These are phyloP conservation scores for Planococcus citri DNA, from an alignment of 1,140 invertebrate species.

Conservation along the genomic window DNA sequence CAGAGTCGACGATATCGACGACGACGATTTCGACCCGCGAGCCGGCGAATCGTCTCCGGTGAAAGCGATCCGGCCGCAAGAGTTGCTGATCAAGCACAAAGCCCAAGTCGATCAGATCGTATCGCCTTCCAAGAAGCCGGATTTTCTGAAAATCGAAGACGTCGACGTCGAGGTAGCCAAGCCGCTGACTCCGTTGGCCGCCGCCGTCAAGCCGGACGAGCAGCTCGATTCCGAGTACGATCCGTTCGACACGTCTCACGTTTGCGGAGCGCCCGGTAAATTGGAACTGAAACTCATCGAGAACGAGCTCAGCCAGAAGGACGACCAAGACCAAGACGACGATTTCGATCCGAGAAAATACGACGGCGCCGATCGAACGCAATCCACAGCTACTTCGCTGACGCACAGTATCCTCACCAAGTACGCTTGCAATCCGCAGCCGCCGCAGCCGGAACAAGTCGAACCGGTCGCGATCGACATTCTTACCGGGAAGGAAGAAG, in stretches of 20 bases:
- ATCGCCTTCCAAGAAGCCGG: conserved; percentile 14
- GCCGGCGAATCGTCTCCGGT: conserved; percentile 12
- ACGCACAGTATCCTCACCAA: not conserved
- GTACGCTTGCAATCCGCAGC: not conserved
- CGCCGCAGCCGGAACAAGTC: not conserved
- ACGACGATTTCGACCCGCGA: conserved; percentile 28
- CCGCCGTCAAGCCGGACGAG: conserved; percentile 35
- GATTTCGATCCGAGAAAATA: conserved; percentile 58
- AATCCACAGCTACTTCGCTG: not conserved
- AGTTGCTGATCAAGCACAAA: conserved; percentile 18
- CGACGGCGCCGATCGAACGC: not conserved
- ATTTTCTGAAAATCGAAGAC: conserved; percentile 23
- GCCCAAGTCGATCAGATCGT: conserved; percentile 9
- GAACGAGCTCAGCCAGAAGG: conserved; percentile 41
- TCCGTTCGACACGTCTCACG: conserved; percentile 73
- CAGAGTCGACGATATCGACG: conserved; percentile 13
- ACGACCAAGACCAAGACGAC: conserved; percentile 35
- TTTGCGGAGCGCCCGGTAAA: conserved; percentile 51
- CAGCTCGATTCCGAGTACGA: conserved; percentile 34
- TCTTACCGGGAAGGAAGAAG: conserved; percentile 9
- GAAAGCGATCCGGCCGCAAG: conserved; percentile 13
- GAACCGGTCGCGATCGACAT: not conserved
- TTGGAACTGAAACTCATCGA: conserved; percentile 60
- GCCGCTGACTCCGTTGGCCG: conserved; percentile 30
- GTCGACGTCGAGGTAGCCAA: conserved; percentile 28